These are phyloP conservation scores for Campaea margaritaria DNA, from an alignment of 2,888 invertebrate species.

Conservation along the genomic window DNA sequence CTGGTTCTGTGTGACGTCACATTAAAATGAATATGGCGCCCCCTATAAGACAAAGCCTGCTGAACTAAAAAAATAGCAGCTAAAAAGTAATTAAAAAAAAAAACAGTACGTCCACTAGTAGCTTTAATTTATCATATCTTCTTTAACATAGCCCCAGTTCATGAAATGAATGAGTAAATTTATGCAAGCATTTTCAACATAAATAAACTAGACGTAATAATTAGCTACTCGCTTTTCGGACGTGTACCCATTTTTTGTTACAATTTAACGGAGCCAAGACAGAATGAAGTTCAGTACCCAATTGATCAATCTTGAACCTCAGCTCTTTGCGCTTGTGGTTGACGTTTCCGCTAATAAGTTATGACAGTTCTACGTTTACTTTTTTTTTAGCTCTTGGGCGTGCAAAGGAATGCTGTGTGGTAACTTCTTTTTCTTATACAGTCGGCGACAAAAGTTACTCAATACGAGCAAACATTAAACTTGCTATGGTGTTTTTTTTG, in stretches of 20 bases:
- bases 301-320: slow-evolving; percentile 30
- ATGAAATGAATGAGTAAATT: slow-evolving; percentile 20
- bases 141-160: neutral
- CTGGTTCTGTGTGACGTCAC: too few relatives aligned
- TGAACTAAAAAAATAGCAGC: too few relatives aligned
- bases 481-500: too few relatives aligned
- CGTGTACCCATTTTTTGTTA: slow-evolving; percentile 28
- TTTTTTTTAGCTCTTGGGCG: slow-evolving; percentile 16
- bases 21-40: too few relatives aligned
- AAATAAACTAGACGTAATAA: slow-evolving; percentile 14
- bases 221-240: slow-evolving; percentile 17
- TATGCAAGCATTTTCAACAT: slow-evolving; percentile 19
- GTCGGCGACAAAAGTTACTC: too few relatives aligned
- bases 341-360: slow-evolving; percentile 33
- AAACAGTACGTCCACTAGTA: too few relatives aligned
- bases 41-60: too few relatives aligned
- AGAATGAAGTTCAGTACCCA: slow-evolving; percentile 21
- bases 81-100: too few relatives aligned
- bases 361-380: slow-evolving; percentile 26
- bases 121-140: too few relatives aligned
- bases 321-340: slow-evolving; percentile 11
- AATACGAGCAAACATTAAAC: too few relatives aligned
- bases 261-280: slow-evolving; percentile 11
- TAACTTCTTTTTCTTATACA: slow-evolving; percentile 1
- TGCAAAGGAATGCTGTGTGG: slow-evolving; percentile 30